Evolutionary conservation across 2,888 invertebrate genomes (phyloP).

Genomic region (Drosophila limbata): DNA sequence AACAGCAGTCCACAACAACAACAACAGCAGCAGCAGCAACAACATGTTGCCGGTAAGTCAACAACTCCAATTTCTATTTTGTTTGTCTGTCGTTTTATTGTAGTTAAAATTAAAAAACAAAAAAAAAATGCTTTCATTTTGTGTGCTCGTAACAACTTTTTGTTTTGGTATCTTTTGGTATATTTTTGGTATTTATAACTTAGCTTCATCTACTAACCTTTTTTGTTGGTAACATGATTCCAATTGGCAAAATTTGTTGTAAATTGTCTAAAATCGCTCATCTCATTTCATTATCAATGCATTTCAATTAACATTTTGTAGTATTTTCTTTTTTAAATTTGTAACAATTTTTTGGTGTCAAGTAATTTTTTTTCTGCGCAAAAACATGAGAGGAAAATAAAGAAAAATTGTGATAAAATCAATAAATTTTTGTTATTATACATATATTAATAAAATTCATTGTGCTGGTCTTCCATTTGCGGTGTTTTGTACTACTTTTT

Average conservation of each 20-base stretch:
- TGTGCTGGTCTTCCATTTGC: slow-evolving; percentile 71
- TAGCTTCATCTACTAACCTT: slow-evolving; percentile 40
- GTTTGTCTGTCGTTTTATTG: slow-evolving; percentile 31
- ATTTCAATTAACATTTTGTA: slow-evolving; percentile 43
- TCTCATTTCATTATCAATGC: slow-evolving; percentile 36
- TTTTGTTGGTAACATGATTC: slow-evolving; percentile 29
- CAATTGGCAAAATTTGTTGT: slow-evolving; percentile 40
- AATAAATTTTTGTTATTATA: slow-evolving; percentile 22
- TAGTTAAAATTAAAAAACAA: slow-evolving; percentile 35
- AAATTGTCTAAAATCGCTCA: slow-evolving; percentile 17
- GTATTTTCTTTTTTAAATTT: slow-evolving; percentile 15
- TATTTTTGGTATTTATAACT: slow-evolving; percentile 26
- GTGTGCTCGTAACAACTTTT: slow-evolving; percentile 40
- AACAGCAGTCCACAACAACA: slow-evolving; percentile 62
- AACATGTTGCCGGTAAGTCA: slow-evolving; percentile 68
- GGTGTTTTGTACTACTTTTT: slow-evolving; percentile 45
- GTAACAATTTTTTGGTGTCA: slow-evolving; percentile 49
- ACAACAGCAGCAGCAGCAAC: slow-evolving; percentile 54
- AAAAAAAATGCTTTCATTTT: slow-evolving; percentile 42
- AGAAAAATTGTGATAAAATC: slow-evolving; percentile 15
- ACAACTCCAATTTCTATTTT: slow-evolving; percentile 11
- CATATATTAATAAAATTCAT: slow-evolving; percentile 33
- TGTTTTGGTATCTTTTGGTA: slow-evolving; percentile 37
- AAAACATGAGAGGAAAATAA: slow-evolving; percentile 26
- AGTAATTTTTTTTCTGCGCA: slow-evolving; percentile 42